Evolutionary conservation across 1,140 invertebrate genomes (phyloP).

Genomic region (Venturia canescens): DNA sequence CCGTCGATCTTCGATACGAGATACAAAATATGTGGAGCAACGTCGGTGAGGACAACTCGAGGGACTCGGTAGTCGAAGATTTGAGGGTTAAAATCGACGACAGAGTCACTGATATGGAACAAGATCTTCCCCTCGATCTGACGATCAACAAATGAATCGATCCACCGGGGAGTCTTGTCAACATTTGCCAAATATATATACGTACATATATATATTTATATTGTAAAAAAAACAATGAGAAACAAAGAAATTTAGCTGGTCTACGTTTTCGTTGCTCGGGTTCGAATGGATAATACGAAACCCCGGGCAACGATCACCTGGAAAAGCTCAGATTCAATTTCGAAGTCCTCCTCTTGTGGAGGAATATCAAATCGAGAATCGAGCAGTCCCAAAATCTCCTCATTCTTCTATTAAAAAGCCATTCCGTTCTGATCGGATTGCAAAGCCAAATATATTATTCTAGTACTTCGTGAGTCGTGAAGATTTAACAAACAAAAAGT

Average conservation of each 20-base stretch:
- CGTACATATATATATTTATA: slow-evolving; percentile 17
- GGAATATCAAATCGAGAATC: neutral
- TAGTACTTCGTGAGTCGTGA: slow-evolving; percentile 39
- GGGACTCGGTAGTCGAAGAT: slow-evolving; percentile 68
- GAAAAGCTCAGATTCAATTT: slow-evolving; percentile 37
- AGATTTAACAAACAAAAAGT: slow-evolving; percentile 7
- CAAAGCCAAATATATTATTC: slow-evolving; percentile 66
- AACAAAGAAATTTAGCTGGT: slow-evolving; percentile 53
- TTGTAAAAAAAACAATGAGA: slow-evolving; percentile 11
- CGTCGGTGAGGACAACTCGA: slow-evolving; percentile 57
- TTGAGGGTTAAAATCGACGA: slow-evolving; percentile 67
- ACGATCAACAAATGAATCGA: slow-evolving; percentile 71
- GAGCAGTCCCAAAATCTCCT: neutral
- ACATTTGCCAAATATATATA: slow-evolving; percentile 34
- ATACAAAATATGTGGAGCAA: slow-evolving; percentile 70
- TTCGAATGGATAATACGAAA: slow-evolving; percentile 33
- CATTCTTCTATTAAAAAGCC: slow-evolving; percentile 20
- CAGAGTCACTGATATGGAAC: slow-evolving; percentile 70
- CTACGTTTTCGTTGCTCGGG: slow-evolving; percentile 54
- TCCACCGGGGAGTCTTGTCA: neutral
- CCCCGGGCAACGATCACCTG: slow-evolving; percentile 49
- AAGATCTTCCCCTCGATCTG: slow-evolving; percentile 73
- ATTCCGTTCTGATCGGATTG: slow-evolving; percentile 57
- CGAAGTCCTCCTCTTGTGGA: neutral
- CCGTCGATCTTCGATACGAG: slow-evolving; percentile 71